These are phyloP conservation scores for Laticauda laticaudata DNA, from an alignment of 2,113 vertebrate species.

Conservation along the genomic window DNA sequence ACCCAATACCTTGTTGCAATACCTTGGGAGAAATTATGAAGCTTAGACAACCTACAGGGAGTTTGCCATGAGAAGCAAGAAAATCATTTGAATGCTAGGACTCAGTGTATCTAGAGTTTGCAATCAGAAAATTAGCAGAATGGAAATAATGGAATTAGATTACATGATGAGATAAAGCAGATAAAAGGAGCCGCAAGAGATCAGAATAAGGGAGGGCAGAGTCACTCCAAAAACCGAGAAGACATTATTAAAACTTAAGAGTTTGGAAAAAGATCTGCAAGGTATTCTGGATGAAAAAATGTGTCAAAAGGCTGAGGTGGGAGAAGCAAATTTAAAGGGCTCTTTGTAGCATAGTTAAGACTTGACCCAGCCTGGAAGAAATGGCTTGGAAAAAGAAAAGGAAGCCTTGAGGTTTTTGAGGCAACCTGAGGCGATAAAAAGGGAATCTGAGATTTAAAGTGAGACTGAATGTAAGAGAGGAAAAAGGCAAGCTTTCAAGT, in stretches of 20 bases:
- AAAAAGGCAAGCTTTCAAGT: neutral
- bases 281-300: neutral
- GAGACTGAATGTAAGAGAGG: neutral
- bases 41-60: neutral
- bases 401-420: neutral
- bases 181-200: neutral
- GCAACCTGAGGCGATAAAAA: neutral
- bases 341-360: neutral
- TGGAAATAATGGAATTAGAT: neutral
- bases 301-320: neutral
- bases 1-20: neutral
- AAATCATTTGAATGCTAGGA: neutral
- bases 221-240: neutral
- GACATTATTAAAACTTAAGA: neutral
- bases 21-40: neutral
- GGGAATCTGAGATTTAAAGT: neutral
- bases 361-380: neutral
- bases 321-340: neutral
- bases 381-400: neutral
- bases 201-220: neutral
- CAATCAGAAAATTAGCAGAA: neutral
- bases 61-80: neutral
- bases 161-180: neutral
- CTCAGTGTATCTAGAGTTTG: neutral
- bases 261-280: neutral